Conservation (phyloP, 2,797 vertebrate genomes). For the Mus spretus region DNA sequence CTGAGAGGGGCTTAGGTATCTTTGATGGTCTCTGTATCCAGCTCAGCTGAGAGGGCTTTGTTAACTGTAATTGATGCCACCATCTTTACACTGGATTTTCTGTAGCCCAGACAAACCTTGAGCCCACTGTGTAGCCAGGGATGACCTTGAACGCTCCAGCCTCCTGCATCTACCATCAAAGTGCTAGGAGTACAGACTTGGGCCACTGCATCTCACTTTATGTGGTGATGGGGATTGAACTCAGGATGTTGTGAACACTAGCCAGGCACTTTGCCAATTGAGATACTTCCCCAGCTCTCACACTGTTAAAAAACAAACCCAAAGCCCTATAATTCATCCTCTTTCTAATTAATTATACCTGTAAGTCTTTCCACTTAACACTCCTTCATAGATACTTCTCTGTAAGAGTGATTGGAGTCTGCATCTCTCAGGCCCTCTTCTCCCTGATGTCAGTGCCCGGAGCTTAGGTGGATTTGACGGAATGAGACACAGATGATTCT, state of each 20-base stretch:
- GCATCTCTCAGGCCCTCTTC: neutral
- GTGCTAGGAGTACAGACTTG: neutral
- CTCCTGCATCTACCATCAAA: neutral
- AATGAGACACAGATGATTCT: neutral
- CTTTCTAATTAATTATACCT: neutral
- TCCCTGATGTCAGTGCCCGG: neutral
- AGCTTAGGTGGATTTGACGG: neutral
- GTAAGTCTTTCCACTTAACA: neutral
- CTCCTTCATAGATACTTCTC: neutral
- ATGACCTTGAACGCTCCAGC: neutral
- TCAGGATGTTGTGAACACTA: neutral
- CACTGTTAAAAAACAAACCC: neutral
- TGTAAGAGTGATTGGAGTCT: neutral
- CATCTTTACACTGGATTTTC: neutral
- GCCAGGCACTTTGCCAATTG: neutral
- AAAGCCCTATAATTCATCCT: neutral
- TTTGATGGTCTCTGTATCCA: neutral
- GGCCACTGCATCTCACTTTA: neutral
- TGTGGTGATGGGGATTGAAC: neutral
- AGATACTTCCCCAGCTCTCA: neutral
- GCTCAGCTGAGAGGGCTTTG: neutral
- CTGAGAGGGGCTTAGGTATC: neutral
- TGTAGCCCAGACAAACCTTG: neutral
- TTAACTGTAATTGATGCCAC: neutral
- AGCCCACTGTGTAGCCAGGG: neutral